Evolutionary conservation across 2,113 vertebrate species (phyloP), one percentile per base, ranked within the genome.

Genomic region (Hyperopisus bebe): DNA sequence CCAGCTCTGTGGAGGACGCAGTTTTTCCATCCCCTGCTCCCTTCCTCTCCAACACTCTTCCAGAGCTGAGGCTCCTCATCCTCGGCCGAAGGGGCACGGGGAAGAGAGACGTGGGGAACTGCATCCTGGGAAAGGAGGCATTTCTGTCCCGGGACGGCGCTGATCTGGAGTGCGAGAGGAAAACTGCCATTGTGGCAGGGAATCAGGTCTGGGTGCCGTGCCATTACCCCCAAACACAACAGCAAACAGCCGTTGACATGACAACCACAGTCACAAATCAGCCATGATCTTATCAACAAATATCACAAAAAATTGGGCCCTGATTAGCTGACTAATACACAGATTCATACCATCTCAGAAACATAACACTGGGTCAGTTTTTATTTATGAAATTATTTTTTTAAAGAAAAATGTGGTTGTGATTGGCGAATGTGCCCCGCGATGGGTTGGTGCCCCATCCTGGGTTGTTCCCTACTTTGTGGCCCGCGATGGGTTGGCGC

Each of bases 71-170:
- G 4, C 89, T 96, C 90, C 93, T 96, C 13, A 70, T 96, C 70
- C 90, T 96, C 1, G 96, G 96, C 6, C 92, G 93, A 35, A 92
- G 93, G 4, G 93, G 95, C 70, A 84, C 95, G 0, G 96, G 96
- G 42, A 96, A 96, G 89, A 96, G 95, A 46, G 27, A 90, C 19
- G 94, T 91, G 9, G 95, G 95, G 46, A 96, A 96, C 86, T 3
- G 0, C 27, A 94, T 96, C 39, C 92, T 96, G 42, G 95, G 95
- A 3, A 85, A 31, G 5, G 90, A 94, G 27, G 93, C 11, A 58
- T 96, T 96, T 89, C 47, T 88, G 70, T 90, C 94, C 0, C 9
- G 17, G 19, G 85, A 88, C 0, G 91, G 93, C 82, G 53, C 93
- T 48, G 90, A 19, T 70, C 92, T 91, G 92, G 48, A 87, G 27